Conservation (phyloP, 2,888 invertebrate genomes). For the Venustoraphidia nigricollis region DNA sequence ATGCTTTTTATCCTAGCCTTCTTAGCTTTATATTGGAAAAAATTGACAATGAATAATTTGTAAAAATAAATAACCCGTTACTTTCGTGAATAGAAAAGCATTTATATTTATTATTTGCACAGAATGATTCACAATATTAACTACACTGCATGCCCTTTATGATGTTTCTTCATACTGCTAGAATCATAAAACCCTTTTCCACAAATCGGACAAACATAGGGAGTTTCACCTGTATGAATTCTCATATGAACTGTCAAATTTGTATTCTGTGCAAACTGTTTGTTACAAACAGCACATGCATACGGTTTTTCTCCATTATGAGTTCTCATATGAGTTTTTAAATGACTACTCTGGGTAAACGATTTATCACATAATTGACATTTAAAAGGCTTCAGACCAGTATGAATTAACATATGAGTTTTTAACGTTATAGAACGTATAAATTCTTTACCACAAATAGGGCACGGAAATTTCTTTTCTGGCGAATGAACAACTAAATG, state of each 20-base stretch:
- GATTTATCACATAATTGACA: background rate
- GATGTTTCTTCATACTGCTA: constrained; percentile 1
- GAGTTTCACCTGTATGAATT: constrained; percentile 1
- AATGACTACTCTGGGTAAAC: background rate
- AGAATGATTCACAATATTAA: no score
- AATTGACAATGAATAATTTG: no score
- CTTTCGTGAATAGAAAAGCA: no score
- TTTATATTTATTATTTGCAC: no score
- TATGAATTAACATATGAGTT: background rate
- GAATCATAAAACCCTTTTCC: constrained; percentile 3
- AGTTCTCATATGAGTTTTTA: background rate
- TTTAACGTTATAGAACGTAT: background rate
- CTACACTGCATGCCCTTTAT: background rate
- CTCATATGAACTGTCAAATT: constrained; percentile 1
- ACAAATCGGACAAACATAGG: background rate
- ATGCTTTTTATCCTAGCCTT: no score
- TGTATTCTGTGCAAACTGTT: background rate
- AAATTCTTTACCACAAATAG: background rate
- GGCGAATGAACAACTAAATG: background rate
- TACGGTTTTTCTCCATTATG: constrained; percentile 1
- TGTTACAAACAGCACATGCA: background rate
- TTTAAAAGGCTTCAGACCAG: background rate
- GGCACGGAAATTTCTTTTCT: background rate
- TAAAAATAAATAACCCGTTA: no score
- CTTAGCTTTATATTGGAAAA: no score